Evolutionary conservation across 2,113 vertebrate species (phyloP).

Genomic region (Solea senegalensis): DNA sequence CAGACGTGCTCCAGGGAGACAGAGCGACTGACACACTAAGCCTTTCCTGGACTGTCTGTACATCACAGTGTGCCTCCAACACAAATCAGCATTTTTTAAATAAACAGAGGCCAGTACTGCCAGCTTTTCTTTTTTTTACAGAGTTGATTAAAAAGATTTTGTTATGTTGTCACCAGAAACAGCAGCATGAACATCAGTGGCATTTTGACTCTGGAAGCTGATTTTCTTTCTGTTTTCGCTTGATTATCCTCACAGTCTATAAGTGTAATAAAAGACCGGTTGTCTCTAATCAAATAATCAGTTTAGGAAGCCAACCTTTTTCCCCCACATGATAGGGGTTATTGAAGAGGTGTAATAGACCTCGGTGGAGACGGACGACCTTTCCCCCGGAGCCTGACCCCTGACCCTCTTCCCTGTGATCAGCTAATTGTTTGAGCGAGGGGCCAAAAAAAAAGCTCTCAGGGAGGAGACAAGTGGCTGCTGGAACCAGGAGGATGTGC

Average conservation of each 20-base stretch:
- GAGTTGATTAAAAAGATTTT: too few relatives aligned
- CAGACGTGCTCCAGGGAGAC: conserved; percentile 62
- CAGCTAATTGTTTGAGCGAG: conserved; percentile 61
- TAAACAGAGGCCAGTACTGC: conserved; percentile 6
- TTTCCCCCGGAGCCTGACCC: conserved; percentile 62
- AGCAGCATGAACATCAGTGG: not conserved
- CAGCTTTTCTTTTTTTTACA: not conserved
- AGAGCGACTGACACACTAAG: conserved; percentile 50
- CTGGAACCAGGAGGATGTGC: conserved; percentile 29
- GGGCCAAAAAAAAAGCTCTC: conserved; percentile 46
- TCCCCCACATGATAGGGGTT: conserved; percentile 16
- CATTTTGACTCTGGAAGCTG: not conserved
- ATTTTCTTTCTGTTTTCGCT: not conserved
- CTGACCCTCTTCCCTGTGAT: conserved; percentile 69
- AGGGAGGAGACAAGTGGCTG: conserved; percentile 22
- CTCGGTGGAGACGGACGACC: conserved; percentile 44
- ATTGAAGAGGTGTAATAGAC: conserved; percentile 47
- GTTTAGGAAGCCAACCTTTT: conserved; percentile 16
- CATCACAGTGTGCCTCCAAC: conserved; percentile 26
- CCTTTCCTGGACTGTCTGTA: conserved; percentile 38
- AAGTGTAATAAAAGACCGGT: conserved; percentile 28
- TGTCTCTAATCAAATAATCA: conserved; percentile 45
- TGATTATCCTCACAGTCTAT: not conserved
- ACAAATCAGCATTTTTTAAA: conserved; percentile 27
- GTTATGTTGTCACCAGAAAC: too few relatives aligned